phyloP scores from a whole-genome alignment of 2,888 invertebrate genomes.

The Drosophila putrida region DNA sequence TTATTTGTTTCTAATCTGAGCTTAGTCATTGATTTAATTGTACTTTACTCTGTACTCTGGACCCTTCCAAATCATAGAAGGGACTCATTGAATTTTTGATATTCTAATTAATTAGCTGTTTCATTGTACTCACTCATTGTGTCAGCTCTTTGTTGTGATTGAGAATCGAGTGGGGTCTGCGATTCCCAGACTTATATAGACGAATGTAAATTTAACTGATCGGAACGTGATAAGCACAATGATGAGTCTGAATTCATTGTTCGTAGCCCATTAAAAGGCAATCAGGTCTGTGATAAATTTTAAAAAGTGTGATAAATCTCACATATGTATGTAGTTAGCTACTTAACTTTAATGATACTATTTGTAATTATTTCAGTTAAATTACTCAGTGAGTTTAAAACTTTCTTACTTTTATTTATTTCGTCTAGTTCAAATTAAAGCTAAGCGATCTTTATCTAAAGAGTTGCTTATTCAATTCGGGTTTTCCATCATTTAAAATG shows the following conservation, averaged over 20 bases:
- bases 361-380: neutral
- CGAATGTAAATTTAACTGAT: constrained; percentile 15
- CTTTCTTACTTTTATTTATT: neutral
- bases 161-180: neutral
- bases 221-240: constrained; percentile 21
- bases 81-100: neutral
- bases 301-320: constrained; percentile 1
- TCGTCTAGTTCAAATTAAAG: neutral
- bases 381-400: neutral
- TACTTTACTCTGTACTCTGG: constrained; percentile 2
- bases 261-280: constrained; percentile 14
- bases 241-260: constrained; percentile 7
- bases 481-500: neutral
- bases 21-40: constrained; percentile 2
- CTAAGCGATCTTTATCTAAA: neutral
- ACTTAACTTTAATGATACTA: neutral
- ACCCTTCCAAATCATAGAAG: constrained; percentile 4
- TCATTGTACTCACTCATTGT: constrained; percentile 3
- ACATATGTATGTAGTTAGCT: neutral
- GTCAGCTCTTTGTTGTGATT: neutral
- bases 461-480: neutral
- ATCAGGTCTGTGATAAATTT: constrained; percentile 11
- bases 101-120: neutral
- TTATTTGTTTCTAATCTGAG: neutral
- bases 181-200: neutral